Percentiles rank a stretch among this genome's conserved stretches.
phyloP scores from a whole-genome alignment of 2,113 vertebrate species.

The Syrmaticus mikado region DNA sequence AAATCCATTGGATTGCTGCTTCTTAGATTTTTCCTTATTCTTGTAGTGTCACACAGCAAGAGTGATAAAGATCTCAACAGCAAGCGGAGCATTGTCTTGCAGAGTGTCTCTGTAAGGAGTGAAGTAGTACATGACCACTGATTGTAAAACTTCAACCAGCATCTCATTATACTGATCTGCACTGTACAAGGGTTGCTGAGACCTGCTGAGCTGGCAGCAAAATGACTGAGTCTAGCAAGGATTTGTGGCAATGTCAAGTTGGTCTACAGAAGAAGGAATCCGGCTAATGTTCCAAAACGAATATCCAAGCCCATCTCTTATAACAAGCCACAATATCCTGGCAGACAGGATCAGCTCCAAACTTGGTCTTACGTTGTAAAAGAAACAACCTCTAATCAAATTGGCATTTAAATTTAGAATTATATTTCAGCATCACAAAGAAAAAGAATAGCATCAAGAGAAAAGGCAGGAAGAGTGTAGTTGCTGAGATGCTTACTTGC shows the following conservation, averaged over 20 bases:
- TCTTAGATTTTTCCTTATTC: neutral
- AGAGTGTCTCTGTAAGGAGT: neutral
- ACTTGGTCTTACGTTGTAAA: neutral
- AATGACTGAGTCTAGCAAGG: constrained; percentile 29
- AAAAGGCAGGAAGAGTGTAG: neutral
- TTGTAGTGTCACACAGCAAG: neutral
- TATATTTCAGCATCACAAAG: neutral
- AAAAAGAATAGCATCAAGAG: neutral
- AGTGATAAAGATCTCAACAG: neutral
- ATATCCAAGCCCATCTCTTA: neutral
- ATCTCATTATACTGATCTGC: neutral
- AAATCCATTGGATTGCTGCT: neutral
- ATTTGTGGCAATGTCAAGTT: neutral
- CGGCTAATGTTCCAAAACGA: constrained; percentile 14
- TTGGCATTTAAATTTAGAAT: neutral
- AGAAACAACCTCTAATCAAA: constrained; percentile 42
- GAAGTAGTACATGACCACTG: neutral
- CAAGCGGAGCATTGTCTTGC: neutral
- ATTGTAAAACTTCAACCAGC: neutral
- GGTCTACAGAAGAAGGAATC: neutral
- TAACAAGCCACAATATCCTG: constrained; percentile 5
- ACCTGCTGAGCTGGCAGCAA: neutral
- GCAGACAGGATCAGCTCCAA: constrained; percentile 20
- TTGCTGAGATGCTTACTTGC: constrained; percentile 43
- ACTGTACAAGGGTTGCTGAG: neutral